Conservation (phyloP, 1,140 invertebrate genomes). For the Leptinotarsa texana region DNA sequence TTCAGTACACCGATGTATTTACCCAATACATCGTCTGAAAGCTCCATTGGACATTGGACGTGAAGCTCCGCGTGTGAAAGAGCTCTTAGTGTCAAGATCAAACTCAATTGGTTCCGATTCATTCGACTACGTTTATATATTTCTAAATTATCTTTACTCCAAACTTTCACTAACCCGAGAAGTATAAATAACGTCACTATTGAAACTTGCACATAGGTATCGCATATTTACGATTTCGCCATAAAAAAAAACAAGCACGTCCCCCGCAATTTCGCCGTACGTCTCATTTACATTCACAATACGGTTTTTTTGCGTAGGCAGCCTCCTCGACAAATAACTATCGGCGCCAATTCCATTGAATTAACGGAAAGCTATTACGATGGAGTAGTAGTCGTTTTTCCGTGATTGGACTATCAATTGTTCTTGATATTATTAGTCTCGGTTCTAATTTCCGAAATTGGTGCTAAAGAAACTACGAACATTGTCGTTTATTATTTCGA, state of each 20-base stretch:
- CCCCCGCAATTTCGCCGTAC: neutral
- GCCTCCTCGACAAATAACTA: neutral
- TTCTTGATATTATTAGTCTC: neutral
- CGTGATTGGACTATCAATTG: neutral
- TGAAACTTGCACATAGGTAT: no score
- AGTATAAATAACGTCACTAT: no score
- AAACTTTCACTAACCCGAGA: no score
- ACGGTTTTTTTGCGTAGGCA: neutral
- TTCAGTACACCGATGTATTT: no score
- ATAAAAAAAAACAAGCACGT: neutral
- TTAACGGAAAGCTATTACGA: neutral
- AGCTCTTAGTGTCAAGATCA: no score
- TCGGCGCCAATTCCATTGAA: constrained; percentile 1
- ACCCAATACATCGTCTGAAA: no score
- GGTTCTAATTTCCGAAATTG: neutral
- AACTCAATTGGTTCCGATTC: no score
- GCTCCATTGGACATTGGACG: no score
- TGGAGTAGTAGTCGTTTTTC: neutral
- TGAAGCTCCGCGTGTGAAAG: no score
- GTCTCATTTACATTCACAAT: constrained; percentile 5
- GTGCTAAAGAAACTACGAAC: neutral
- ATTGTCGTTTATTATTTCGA: neutral
- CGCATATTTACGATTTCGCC: neutral
- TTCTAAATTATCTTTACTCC: no score
- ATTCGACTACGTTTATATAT: no score